Evolutionary conservation across 53 echinoderm and acorn worm species (phyloP).

Genomic region (Actinopyga echinites): DNA sequence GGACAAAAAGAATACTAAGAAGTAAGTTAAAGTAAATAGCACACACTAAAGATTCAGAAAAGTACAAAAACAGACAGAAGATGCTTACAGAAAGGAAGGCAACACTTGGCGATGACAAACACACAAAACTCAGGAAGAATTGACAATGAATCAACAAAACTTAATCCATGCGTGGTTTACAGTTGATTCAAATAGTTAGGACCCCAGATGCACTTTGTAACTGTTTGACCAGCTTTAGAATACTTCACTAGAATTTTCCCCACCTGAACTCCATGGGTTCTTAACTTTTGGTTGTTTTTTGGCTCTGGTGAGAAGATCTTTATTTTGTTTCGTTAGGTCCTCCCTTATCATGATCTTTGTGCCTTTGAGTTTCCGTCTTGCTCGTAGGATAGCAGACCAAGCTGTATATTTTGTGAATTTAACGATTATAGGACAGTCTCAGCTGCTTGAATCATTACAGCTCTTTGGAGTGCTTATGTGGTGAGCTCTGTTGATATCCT

Average conservation of each 20-base stretch:
- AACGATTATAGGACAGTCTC: not conserved
- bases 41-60: too few species aligned
- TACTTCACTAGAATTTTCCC: not conserved
- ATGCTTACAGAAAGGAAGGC: not conserved
- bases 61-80: not conserved
- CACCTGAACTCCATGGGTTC: not conserved
- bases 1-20: too few species aligned
- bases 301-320: not conserved
- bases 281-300: not conserved
- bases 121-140: too few species aligned
- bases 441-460: not conserved
- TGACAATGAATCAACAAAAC: too few species aligned
- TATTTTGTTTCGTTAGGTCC: not conserved
- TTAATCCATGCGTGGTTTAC: not conserved
- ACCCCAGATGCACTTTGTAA: not conserved
- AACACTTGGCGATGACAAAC: too few species aligned
- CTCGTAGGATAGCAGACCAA: not conserved
- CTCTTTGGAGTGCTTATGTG: not conserved
- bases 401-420: not conserved
- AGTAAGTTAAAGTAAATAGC: too few species aligned
- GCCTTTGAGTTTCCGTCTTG: not conserved
- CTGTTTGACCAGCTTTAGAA: not conserved
- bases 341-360: not conserved
- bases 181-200: not conserved
- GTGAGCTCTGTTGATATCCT: not conserved